phyloP scores from a whole-genome alignment of 2,888 invertebrate genomes.

The Machimus rusticus region DNA sequence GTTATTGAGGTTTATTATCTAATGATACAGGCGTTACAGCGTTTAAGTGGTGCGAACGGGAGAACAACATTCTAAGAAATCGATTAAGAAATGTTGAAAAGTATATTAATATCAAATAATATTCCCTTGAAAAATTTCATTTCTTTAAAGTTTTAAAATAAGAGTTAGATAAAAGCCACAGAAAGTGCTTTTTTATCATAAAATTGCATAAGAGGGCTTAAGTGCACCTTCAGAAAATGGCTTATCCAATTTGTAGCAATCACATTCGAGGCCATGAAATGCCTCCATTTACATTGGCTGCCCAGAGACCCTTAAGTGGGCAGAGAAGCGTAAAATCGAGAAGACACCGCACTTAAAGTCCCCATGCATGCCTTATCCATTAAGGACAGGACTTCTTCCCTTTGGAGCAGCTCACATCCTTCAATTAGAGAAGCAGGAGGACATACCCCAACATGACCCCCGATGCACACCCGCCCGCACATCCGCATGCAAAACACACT shows the following conservation, averaged over 20 bases:
- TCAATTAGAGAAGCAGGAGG: not conserved
- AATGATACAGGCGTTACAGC: no score
- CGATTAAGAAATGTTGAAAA: no score
- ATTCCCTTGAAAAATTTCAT: not conserved
- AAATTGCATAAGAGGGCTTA: not conserved
- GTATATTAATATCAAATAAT: no score
- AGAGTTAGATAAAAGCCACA: not conserved
- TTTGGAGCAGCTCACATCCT: not conserved
- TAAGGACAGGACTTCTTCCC: not conserved
- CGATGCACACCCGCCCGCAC: not conserved
- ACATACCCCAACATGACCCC: not conserved
- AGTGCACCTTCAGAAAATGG: not conserved
- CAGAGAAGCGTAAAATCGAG: not conserved
- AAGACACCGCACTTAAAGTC: not conserved
- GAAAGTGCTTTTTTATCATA: not conserved
- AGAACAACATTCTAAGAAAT: no score
- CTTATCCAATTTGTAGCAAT: not conserved
- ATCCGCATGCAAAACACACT: not conserved
- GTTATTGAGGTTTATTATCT: no score
- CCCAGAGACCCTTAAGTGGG: not conserved
- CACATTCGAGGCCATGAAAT: not conserved
- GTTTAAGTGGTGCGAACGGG: no score
- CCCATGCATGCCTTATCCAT: not conserved
- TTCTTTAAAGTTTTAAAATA: not conserved
- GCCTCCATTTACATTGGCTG: not conserved